Conservation (phyloP, 2,113 vertebrate species). For the Gavialis gangeticus region DNA sequence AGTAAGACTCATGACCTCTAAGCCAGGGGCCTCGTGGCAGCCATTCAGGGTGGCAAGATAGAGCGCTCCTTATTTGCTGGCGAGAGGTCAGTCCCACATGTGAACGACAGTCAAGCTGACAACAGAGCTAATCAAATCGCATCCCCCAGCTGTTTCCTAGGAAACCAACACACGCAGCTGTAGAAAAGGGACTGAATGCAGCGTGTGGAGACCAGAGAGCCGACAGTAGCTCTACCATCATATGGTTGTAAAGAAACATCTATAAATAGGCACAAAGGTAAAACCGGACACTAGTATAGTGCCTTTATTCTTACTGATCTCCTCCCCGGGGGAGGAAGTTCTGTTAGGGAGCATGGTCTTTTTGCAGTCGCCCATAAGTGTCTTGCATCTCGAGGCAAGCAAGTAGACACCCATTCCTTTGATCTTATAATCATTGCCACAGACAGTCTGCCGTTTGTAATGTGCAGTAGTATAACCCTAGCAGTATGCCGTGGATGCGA, state of each 20-base stretch:
- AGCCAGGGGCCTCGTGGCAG: fast-evolving
- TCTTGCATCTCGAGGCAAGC: not conserved
- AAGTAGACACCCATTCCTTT: not conserved
- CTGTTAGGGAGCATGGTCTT: not conserved
- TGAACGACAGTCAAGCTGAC: not conserved
- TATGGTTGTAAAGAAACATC: not conserved
- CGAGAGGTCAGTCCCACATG: not conserved
- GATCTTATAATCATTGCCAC: not conserved
- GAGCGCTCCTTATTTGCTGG: not conserved
- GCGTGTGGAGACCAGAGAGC: not conserved
- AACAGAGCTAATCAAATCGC: not conserved
- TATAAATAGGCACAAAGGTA: too few species aligned
- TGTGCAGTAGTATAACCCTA: not conserved
- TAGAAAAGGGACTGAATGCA: not conserved
- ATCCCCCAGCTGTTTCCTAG: conserved; percentile 31
- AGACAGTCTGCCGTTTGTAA: not conserved
- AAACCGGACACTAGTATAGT: not conserved
- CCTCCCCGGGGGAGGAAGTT: not conserved
- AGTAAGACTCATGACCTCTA: not conserved
- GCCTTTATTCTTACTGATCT: not conserved
- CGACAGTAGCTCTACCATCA: not conserved
- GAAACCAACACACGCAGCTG: not conserved
- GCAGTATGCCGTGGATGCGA: not conserved
- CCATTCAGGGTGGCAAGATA: not conserved
- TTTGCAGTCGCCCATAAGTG: not conserved